A percentile compares a stretch with the other conserved stretches of the same genome.
phyloP scores from a whole-genome alignment of 2,888 invertebrate species.

The Dendrolimus pini region DNA sequence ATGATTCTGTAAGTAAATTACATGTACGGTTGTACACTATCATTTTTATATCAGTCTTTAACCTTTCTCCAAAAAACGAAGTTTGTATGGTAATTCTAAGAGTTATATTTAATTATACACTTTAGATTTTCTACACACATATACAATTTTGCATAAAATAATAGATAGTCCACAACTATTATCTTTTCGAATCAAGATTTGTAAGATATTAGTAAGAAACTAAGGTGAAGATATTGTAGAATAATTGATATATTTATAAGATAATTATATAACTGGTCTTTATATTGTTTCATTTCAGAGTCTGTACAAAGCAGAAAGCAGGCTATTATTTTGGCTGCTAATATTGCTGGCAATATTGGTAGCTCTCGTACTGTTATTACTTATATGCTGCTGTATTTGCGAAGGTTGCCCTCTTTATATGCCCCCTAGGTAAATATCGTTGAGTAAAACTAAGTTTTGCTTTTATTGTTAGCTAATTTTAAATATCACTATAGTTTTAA shows the following conservation, averaged over 20 bases:
- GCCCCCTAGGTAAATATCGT: conserved; percentile 78
- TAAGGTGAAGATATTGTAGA: too few relatives aligned
- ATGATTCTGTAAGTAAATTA: conserved; percentile 46
- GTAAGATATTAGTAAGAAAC: too few relatives aligned
- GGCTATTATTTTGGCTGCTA: conserved; percentile 85
- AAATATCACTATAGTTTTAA: neutral
- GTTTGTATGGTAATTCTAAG: too few relatives aligned
- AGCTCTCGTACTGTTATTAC: conserved; percentile 81
- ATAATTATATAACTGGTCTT: too few relatives aligned
- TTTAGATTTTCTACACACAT: too few relatives aligned
- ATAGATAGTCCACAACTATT: too few relatives aligned
- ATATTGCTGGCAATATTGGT: conserved; percentile 85
- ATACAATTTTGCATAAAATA: too few relatives aligned
- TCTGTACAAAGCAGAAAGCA: conserved; percentile 83
- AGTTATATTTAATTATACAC: too few relatives aligned
- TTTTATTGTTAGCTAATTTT: conserved; percentile 3
- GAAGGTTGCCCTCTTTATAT: conserved; percentile 90
- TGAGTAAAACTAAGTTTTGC: neutral
- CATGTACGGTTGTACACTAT: neutral
- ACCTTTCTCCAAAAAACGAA: too few relatives aligned
- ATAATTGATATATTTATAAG: too few relatives aligned
- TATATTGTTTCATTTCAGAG: conserved; percentile 69
- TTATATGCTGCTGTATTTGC: conserved; percentile 90
- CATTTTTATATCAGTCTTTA: neutral
- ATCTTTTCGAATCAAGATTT: too few relatives aligned